These are phyloP conservation scores for Drosophila ficusphila DNA, from an alignment of 1,140 invertebrate species.

Conservation along the genomic window DNA sequence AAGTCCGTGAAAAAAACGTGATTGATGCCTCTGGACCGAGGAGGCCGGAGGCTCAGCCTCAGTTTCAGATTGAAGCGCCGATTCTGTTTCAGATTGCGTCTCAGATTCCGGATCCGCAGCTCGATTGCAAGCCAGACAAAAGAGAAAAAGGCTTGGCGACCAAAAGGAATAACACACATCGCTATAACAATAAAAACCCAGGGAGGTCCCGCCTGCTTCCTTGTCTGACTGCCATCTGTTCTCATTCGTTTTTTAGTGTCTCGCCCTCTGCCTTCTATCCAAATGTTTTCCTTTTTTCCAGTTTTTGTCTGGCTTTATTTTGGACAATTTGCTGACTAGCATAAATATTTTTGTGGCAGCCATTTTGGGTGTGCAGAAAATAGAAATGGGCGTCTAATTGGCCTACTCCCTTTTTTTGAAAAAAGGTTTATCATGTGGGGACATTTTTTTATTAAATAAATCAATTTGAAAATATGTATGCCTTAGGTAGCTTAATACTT, in stretches of 20 bases:
- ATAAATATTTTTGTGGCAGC: slow-evolving; percentile 57
- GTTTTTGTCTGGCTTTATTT: slow-evolving; percentile 28
- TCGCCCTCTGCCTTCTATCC: slow-evolving; percentile 6
- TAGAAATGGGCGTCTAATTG: slow-evolving; percentile 62
- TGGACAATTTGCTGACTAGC: slow-evolving; percentile 60
- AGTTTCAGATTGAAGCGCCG: slow-evolving; percentile 3
- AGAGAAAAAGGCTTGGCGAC: slow-evolving; percentile 22
- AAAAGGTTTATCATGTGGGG: background rate
- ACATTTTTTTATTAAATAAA: background rate
- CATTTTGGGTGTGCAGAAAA: slow-evolving; percentile 49
- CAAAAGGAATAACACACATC: slow-evolving; percentile 42
- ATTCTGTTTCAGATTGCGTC: slow-evolving; percentile 58
- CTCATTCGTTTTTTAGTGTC: slow-evolving; percentile 18
- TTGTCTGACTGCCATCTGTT: slow-evolving; percentile 34
- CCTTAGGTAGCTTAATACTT: too few species aligned
- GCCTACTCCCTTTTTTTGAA: slow-evolving; percentile 4
- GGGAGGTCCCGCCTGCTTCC: slow-evolving; percentile 19
- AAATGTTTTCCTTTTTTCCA: slow-evolving; percentile 21
- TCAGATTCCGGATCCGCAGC: slow-evolving; percentile 18
- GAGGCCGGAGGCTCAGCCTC: slow-evolving; percentile 3
- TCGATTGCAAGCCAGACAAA: slow-evolving; percentile 15
- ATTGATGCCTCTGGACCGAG: slow-evolving; percentile 38
- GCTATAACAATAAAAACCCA: slow-evolving; percentile 52
- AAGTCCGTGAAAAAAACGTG: slow-evolving; percentile 30
- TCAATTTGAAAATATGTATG: background rate